Conservation (phyloP, 2,797 vertebrate species). For the Nasua narica region DNA sequence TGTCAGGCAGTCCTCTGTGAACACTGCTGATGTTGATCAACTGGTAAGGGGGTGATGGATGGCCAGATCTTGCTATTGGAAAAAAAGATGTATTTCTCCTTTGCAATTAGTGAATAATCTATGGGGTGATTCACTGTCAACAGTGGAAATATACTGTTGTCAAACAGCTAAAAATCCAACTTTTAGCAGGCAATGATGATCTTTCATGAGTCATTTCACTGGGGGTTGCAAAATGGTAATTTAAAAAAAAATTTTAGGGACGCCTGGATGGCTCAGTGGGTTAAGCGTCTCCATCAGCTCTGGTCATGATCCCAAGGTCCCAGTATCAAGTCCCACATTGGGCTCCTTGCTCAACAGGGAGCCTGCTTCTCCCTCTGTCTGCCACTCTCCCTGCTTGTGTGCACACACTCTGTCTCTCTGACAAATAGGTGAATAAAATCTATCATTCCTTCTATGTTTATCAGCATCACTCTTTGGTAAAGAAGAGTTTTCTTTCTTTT, state of each 20-base stretch:
- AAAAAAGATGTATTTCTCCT: not conserved
- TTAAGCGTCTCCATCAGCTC: not conserved
- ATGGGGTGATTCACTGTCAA: not conserved
- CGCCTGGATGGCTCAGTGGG: not conserved
- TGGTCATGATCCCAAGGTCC: not conserved
- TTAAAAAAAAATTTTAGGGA: not conserved
- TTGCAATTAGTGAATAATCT: not conserved
- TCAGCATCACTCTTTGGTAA: not conserved
- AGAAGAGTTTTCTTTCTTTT: not conserved
- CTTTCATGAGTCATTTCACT: not conserved
- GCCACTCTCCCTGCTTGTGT: not conserved
- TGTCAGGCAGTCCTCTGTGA: not conserved
- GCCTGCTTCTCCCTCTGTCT: not conserved
- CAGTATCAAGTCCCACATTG: rapidly evolving
- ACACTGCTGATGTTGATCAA: not conserved
- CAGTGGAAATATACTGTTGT: not conserved
- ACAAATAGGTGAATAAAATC: not conserved
- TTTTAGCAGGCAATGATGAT: not conserved
- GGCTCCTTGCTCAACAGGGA: not conserved
- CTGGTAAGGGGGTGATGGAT: not conserved
- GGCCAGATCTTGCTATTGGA: not conserved
- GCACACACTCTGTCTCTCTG: not conserved
- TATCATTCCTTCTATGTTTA: not conserved
- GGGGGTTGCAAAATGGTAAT: not conserved
- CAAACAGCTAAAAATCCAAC: not conserved